Percentiles rank a stretch among this genome's conserved stretches.
Evolutionary conservation across 2,888 invertebrate species (phyloP).

Genomic region (Zygogramma bicolorata): DNA sequence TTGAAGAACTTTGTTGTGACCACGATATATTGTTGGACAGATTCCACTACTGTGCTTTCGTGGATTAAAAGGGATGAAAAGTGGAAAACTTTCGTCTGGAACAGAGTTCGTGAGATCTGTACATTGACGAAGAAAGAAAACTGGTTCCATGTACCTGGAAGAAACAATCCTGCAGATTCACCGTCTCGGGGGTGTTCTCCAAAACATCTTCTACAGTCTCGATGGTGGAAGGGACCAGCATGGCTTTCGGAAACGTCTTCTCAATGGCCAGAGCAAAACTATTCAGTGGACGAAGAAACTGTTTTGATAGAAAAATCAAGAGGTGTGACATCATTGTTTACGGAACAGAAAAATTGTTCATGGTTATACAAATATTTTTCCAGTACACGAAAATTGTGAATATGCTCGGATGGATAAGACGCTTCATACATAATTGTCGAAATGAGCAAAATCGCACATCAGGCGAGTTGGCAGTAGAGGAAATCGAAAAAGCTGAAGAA

Average conservation of each 20-base stretch:
- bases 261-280: neutral
- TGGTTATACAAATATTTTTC: neutral
- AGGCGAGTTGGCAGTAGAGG: neutral
- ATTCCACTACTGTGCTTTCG: constrained; percentile 50
- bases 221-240: constrained; percentile 57
- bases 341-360: too few species aligned
- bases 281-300: constrained; percentile 27
- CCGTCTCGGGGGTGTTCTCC: constrained; percentile 54
- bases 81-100: constrained; percentile 46
- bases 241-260: constrained; percentile 24
- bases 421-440: neutral
- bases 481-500: constrained; percentile 10
- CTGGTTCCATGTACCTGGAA: constrained; percentile 14
- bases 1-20: neutral
- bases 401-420: neutral
- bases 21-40: constrained; percentile 46
- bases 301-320: constrained; percentile 3
- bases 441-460: neutral
- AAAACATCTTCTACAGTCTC: constrained; percentile 45
- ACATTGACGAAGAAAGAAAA: too few species aligned
- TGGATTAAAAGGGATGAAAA: constrained; percentile 49
- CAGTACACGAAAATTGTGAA: neutral
- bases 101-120: constrained; percentile 50
- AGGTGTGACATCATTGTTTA: constrained; percentile 5
- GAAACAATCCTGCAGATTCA: constrained; percentile 19